These are phyloP conservation scores for Tigriopus japonicus DNA, from an alignment of 1,140 invertebrate species.

Conservation along the genomic window DNA sequence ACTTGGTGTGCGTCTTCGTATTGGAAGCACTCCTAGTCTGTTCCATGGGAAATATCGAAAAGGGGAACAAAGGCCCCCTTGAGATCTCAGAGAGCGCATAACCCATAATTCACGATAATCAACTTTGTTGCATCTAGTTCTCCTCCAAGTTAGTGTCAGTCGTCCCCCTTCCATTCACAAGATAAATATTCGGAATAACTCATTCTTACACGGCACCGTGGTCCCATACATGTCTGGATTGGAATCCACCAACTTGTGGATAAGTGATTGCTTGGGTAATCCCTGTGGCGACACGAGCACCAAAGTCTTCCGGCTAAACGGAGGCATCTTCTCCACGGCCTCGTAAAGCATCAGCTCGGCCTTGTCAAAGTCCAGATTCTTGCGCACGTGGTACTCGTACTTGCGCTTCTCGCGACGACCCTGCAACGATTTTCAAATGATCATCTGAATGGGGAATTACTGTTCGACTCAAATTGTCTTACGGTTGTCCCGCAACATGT, in stretches of 20 bases:
- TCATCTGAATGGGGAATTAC: not conserved
- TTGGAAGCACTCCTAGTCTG: too few relatives aligned
- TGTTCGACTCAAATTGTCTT: not conserved
- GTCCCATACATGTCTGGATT: constrained; percentile 5
- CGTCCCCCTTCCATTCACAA: too few relatives aligned
- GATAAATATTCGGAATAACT: too few relatives aligned
- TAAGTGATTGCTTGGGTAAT: not conserved
- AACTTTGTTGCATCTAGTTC: too few relatives aligned
- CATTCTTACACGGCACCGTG: not conserved
- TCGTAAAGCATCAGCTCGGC: constrained; percentile 84
- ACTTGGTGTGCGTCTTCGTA: too few relatives aligned
- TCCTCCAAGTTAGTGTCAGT: too few relatives aligned
- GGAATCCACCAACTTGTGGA: constrained; percentile 1
- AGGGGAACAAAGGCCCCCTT: too few relatives aligned
- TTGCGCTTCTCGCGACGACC: constrained; percentile 1
- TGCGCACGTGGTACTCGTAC: constrained; percentile 57
- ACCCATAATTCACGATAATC: too few relatives aligned
- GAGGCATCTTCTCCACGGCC: constrained; percentile 89
- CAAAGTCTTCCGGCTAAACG: constrained; percentile 79
- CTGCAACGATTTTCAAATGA: not conserved
- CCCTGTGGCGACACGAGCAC: constrained; percentile 68
- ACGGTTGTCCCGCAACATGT: constrained; percentile 27
- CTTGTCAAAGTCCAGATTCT: constrained; percentile 73
- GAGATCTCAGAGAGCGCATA: too few relatives aligned
- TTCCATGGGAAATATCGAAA: too few relatives aligned